Conservation (phyloP, 2,888 invertebrate species). For the Drosophila dives region DNA sequence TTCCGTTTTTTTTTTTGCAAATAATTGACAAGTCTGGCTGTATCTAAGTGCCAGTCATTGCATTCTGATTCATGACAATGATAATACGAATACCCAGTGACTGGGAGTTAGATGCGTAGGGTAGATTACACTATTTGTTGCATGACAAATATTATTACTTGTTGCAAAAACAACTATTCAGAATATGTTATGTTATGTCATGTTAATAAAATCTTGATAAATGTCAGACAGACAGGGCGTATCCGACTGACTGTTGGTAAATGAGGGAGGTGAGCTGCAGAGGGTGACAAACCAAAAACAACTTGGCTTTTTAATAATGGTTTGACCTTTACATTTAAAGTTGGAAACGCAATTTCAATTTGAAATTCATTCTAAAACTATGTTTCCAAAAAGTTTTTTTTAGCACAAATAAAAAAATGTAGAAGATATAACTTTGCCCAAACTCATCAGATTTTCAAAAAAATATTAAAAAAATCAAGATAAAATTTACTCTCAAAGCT, state of each 20-base stretch:
- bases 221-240: not conserved
- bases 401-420: not conserved
- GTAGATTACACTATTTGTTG: not conserved
- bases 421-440: no score
- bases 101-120: not conserved
- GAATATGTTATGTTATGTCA: not conserved
- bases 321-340: not conserved
- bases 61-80: slow-evolving; percentile 11
- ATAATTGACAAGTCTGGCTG: slow-evolving; percentile 40
- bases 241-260: not conserved
- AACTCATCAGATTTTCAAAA: no score
- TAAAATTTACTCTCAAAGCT: no score
- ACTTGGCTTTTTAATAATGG: not conserved
- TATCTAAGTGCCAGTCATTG: slow-evolving; percentile 25
- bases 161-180: not conserved
- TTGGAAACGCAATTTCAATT: not conserved
- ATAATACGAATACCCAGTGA: slow-evolving; percentile 5
- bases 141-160: not conserved
- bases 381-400: not conserved
- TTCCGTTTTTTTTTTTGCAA: slow-evolving; percentile 29
- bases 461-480: no score
- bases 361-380: not conserved
- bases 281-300: not conserved
- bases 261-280: not conserved
- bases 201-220: not conserved